phyloP scores from a whole-genome alignment of 2,888 invertebrate genomes.

The Lepidochitona cinerea region DNA sequence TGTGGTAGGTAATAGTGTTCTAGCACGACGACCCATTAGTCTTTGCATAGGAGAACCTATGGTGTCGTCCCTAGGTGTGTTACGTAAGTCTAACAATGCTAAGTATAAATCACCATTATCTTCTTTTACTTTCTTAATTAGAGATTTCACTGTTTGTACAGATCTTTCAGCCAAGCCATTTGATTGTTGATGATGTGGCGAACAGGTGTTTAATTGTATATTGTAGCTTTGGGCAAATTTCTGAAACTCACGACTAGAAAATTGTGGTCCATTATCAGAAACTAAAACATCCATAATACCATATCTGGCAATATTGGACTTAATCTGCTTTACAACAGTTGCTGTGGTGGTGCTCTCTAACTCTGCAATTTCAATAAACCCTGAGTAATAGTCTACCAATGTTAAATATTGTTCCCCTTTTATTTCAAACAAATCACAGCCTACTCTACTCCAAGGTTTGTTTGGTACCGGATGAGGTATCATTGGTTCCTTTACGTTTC shows the following conservation, averaged over 20 bases:
- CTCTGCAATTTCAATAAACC: slow-evolving; percentile 12
- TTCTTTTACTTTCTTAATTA: slow-evolving; percentile 23
- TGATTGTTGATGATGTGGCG: slow-evolving; percentile 30
- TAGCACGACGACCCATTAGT: slow-evolving; percentile 26
- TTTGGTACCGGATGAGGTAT: slow-evolving; percentile 20
- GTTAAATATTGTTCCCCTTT: slow-evolving; percentile 15
- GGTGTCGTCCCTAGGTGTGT: slow-evolving; percentile 22
- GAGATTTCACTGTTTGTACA: slow-evolving; percentile 13
- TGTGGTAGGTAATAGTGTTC: slow-evolving; percentile 24
- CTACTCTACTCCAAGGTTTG: slow-evolving; percentile 14
- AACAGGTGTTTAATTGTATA: slow-evolving; percentile 20
- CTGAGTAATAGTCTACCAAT: slow-evolving; percentile 21
- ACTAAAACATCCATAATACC: slow-evolving; percentile 30
- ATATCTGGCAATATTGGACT: slow-evolving; percentile 28
- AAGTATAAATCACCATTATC: slow-evolving; percentile 19
- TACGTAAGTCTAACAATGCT: slow-evolving; percentile 18
- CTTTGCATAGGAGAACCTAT: slow-evolving; percentile 30
- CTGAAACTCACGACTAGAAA: slow-evolving; percentile 25
- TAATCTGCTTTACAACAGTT: slow-evolving; percentile 13
- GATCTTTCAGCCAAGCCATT: slow-evolving; percentile 40
- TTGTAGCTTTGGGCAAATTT: slow-evolving; percentile 11
- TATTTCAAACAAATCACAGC: slow-evolving; percentile 18
- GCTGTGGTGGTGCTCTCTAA: slow-evolving; percentile 5
- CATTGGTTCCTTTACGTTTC: slow-evolving; percentile 16
- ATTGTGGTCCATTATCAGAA: slow-evolving; percentile 38